Evolutionary conservation across 2,888 invertebrate genomes (phyloP).

Genomic region (Quadroppia sp.): DNA sequence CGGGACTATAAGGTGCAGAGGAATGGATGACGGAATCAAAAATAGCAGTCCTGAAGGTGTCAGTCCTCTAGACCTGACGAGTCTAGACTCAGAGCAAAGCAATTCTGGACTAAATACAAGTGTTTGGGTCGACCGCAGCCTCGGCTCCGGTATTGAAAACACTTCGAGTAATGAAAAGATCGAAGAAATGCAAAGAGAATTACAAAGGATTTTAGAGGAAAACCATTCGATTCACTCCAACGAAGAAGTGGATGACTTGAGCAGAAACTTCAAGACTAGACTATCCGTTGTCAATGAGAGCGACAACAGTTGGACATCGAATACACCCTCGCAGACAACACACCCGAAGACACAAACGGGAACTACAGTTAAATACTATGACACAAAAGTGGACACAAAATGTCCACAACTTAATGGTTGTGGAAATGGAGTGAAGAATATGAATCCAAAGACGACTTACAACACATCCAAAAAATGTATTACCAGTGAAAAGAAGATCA

Average conservation of each 20-base stretch:
- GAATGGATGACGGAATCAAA: conserved; percentile 44
- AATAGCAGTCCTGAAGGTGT: conserved; percentile 45
- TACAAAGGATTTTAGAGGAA: conserved; percentile 38
- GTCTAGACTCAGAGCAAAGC: conserved; percentile 49
- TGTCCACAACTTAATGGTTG: neutral
- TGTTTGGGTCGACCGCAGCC: neutral
- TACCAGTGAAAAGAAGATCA: neutral
- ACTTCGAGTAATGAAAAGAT: conserved; percentile 14
- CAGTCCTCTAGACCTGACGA: conserved; percentile 47
- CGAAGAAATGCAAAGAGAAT: conserved; percentile 38
- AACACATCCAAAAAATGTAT: neutral
- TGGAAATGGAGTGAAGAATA: conserved; percentile 5
- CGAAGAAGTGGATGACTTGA: conserved; percentile 21
- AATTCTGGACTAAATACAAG: conserved; percentile 23
- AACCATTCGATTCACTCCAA: conserved; percentile 6
- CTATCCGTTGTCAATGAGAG: conserved; percentile 38
- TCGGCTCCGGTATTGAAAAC: neutral
- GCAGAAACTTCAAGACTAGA: conserved; percentile 2
- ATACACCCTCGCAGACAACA: conserved; percentile 28
- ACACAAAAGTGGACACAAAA: neutral
- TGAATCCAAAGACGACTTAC: neutral
- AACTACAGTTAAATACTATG: conserved; percentile 19
- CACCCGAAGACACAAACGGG: too few relatives aligned
- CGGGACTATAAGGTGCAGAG: conserved; percentile 48
- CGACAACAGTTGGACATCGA: conserved; percentile 42